Base-by-base conservation (phyloP, 2,797 vertebrate genomes). In the Diplodus sargus region DNA sequence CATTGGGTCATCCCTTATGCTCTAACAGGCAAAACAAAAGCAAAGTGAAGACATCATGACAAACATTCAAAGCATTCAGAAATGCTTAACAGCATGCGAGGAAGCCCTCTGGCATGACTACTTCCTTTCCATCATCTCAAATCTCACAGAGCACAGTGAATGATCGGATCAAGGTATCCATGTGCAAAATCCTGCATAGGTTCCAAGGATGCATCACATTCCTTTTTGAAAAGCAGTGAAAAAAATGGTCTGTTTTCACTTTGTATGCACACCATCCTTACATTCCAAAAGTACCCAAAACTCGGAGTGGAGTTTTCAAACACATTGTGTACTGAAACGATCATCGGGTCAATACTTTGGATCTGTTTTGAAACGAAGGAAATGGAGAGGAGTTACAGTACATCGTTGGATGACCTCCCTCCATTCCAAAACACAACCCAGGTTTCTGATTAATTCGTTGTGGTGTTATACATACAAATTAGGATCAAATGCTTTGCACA, bases 311-410 rank as follows among this genome's bases (percentile, higher is more conserved):
- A 94, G 93, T 94, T 96, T 95, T 96, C 94, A 92, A 97, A 95
- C 91, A 96, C 95, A 96, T 93, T 96, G 96, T 96, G 95, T 93
- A 96, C 92, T 94, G 95, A 96, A 96, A 96, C 93, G 95, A 97
- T 96, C 95, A 96, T 94, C 93, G 96, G 96, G 93, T 97, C 96
- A 95, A 97, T 96, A 97, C 95, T 96, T 96, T 97, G 96, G 94
- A 97, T 97, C 97, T 97, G 96, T 96, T 96, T 95, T 94, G 95
- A 96, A 93, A 96, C 94, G 39, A 39, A 88, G 96, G 93, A 96
- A 95, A 94, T 93, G 92, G 82, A 95, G 93, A 88, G 75, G 79
- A 69, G 85, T 90, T 87, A 90, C 79, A 79, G 75, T 48, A 61
- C 59, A 75, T 69, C 23, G 16, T 53, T 71, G 47, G 73, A 79